Percentiles rank a stretch among this genome's conserved stretches.
phyloP scores from a whole-genome alignment of 1,140 invertebrate species.

The Venturia canescens region DNA sequence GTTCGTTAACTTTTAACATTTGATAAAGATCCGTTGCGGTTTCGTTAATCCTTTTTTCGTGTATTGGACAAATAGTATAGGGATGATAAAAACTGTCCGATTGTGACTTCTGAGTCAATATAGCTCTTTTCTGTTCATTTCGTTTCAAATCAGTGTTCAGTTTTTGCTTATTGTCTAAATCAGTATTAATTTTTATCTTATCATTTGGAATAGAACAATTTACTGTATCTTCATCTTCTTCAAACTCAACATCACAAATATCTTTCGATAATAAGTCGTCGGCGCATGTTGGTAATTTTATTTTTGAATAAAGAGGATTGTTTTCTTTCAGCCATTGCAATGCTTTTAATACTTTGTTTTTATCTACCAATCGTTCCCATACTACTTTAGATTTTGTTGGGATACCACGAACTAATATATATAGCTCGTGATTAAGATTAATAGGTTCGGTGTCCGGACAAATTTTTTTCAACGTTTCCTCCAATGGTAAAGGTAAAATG shows the following conservation, averaged over 20 bases:
- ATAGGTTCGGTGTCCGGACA: slow-evolving; percentile 43
- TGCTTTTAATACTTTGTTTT: slow-evolving; percentile 54
- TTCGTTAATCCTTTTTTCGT: slow-evolving; percentile 50
- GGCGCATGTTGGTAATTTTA: slow-evolving; percentile 45
- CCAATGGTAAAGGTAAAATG: no score
- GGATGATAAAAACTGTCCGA: slow-evolving; percentile 54
- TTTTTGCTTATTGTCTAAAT: slow-evolving; percentile 18
- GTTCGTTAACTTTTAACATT: slow-evolving; percentile 58
- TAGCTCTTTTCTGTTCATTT: no score
- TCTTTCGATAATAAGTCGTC: slow-evolving; percentile 20
- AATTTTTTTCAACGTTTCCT: slow-evolving; percentile 49
- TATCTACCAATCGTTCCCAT: slow-evolving; percentile 54
- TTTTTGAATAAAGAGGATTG: slow-evolving; percentile 53
- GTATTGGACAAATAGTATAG: slow-evolving; percentile 54
- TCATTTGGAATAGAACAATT: slow-evolving; percentile 28
- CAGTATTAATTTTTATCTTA: background rate
- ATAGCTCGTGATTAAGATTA: slow-evolving; percentile 51
- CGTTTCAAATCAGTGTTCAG: no score
- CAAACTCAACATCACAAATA: slow-evolving; percentile 27
- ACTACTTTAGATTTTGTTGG: slow-evolving; percentile 57
- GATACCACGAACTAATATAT: slow-evolving; percentile 54
- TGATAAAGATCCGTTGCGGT: slow-evolving; percentile 50
- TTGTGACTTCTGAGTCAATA: background rate
- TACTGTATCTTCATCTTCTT: background rate
- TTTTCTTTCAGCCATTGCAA: slow-evolving; percentile 51